Conservation (phyloP, 2,113 vertebrate species). For the Ctenodactylus gundi region DNA sequence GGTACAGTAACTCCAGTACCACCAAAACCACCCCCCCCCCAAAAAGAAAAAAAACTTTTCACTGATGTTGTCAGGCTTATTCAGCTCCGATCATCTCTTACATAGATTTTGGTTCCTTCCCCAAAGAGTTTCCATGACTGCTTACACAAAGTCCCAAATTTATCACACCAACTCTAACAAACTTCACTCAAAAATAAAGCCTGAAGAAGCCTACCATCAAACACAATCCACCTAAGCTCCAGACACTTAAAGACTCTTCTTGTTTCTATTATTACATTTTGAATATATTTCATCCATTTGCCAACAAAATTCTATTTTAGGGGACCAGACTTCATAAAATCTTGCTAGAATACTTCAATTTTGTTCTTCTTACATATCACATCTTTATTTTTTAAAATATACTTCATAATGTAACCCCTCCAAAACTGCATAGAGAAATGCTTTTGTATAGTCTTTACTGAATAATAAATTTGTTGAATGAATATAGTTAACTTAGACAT, state of each 20-base stretch:
- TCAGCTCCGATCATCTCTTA: background rate
- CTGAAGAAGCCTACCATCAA: background rate
- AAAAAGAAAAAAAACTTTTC: background rate
- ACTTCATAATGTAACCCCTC: background rate
- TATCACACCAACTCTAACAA: background rate
- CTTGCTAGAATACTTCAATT: background rate
- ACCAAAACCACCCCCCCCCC: background rate
- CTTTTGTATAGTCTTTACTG: background rate
- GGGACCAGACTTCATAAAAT: background rate
- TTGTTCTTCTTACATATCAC: background rate
- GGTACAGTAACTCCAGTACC: too few species aligned
- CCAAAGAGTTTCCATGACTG: background rate
- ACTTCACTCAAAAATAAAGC: background rate
- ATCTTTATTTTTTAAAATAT: background rate
- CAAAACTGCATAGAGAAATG: background rate
- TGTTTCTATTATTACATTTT: background rate
- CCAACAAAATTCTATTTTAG: background rate
- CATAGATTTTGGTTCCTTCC: background rate
- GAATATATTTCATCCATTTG: background rate
- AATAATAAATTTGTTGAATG: background rate
- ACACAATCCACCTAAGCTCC: background rate
- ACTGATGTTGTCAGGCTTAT: background rate
- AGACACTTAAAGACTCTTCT: background rate
- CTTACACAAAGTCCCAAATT: background rate
- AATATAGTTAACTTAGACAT: background rate